Conservation (phyloP, 2,797 vertebrate genomes). For the Columba guinea region DNA sequence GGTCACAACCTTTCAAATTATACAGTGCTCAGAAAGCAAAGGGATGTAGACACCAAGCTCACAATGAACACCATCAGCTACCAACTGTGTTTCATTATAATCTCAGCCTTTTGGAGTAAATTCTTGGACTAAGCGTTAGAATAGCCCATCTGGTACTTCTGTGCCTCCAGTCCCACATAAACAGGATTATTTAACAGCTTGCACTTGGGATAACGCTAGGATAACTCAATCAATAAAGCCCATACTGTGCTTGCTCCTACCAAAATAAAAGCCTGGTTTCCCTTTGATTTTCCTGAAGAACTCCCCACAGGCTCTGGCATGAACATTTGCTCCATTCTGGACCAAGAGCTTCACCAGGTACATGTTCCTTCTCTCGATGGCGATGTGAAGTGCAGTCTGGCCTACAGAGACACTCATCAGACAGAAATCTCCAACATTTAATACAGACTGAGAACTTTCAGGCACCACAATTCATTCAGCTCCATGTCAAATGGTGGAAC, state of each 20-base stretch:
- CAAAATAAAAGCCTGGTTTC: slow-evolving; percentile 91
- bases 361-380: slow-evolving; percentile 92
- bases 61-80: not conserved
- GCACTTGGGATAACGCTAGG: not conserved
- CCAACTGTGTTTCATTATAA: not conserved
- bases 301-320: slow-evolving; percentile 87
- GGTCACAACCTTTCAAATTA: not conserved
- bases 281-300: slow-evolving; percentile 91
- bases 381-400: slow-evolving; percentile 93
- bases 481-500: not conserved
- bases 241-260: slow-evolving; percentile 74
- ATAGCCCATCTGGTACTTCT: not conserved
- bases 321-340: slow-evolving; percentile 88
- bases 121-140: not conserved
- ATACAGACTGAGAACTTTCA: not conserved
- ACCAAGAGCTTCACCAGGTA: slow-evolving; percentile 86
- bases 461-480: not conserved
- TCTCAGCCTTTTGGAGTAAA: not conserved
- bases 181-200: slow-evolving; percentile 27
- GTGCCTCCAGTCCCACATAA: not conserved
- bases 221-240: not conserved
- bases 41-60: not conserved
- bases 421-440: not conserved
- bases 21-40: not conserved
- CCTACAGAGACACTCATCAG: slow-evolving; percentile 75